Conservation (phyloP, 2,797 vertebrate genomes). For the Clarias fuscus region DNA sequence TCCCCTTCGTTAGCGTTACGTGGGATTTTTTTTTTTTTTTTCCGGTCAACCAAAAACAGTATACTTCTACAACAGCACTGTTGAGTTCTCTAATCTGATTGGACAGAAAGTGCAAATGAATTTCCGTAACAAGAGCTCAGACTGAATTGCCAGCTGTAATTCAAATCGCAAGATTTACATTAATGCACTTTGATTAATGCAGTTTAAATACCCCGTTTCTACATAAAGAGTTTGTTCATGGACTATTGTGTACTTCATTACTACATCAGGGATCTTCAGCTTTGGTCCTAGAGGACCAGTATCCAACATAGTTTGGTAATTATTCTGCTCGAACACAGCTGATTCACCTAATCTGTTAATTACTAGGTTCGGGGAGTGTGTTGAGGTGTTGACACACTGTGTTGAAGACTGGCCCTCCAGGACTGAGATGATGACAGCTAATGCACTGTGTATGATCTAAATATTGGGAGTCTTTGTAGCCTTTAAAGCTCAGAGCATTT, state of each 20-base stretch:
- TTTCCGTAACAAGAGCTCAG: neutral
- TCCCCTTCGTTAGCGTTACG: neutral
- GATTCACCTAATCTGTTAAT: too few relatives aligned
- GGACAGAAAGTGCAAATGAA: neutral
- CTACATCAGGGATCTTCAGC: too few relatives aligned
- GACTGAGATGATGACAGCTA: too few relatives aligned
- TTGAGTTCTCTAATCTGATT: neutral
- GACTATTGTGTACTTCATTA: neutral
- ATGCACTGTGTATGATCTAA: too few relatives aligned
- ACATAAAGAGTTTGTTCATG: neutral
- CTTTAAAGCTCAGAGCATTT: too few relatives aligned
- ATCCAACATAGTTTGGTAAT: too few relatives aligned
- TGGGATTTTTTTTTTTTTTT: neutral
- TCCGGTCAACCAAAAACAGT: neutral
- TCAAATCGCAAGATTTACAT: neutral
- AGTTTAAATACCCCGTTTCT: neutral
- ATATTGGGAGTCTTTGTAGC: too few relatives aligned
- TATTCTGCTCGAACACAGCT: too few relatives aligned
- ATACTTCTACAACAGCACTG: neutral
- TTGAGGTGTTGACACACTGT: too few relatives aligned
- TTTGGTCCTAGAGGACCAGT: too few relatives aligned
- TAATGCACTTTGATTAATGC: neutral
- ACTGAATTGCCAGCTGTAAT: neutral
- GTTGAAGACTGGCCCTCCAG: too few relatives aligned
- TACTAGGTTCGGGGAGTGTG: too few relatives aligned